phyloP scores from a whole-genome alignment of 2,797 vertebrate genomes.

The Macroramphosus scolopax region DNA sequence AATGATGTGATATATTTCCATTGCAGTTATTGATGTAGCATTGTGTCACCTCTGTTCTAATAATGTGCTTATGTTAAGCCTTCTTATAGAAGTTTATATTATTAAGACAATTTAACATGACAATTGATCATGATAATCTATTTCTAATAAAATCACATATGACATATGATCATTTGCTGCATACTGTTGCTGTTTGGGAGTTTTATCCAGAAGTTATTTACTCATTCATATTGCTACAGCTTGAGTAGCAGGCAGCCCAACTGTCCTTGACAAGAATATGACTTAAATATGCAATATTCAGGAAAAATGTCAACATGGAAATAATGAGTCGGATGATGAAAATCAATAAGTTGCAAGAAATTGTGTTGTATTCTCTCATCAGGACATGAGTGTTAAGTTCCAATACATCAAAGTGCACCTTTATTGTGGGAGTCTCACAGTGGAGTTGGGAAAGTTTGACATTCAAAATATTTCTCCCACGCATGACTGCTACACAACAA shows the following conservation, averaged over 20 bases:
- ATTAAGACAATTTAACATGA: slow-evolving; percentile 74
- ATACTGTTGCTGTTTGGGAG: background rate
- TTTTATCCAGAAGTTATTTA: background rate
- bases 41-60: slow-evolving; percentile 78
- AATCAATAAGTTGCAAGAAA: background rate
- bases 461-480: no score
- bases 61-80: slow-evolving; percentile 77
- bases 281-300: no score
- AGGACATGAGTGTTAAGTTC: slow-evolving; percentile 2
- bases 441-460: no score
- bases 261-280: no score
- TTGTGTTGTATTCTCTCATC: background rate
- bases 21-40: slow-evolving; percentile 74
- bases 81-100: slow-evolving; percentile 79
- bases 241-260: no score
- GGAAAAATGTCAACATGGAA: no score
- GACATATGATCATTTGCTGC: slow-evolving; percentile 9
- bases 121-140: slow-evolving; percentile 71
- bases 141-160: slow-evolving; percentile 80
- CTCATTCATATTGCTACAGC: no score
- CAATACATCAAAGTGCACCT: slow-evolving; percentile 22
- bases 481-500: no score
- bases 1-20: slow-evolving; percentile 57
- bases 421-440: slow-evolving; percentile 33
- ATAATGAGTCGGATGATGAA: no score